A percentile compares a stretch with the other conserved stretches of the same genome.
phyloP scores from a whole-genome alignment of 53 echinoderm and acorn worm genomes.

The Echinarachnius parma region DNA sequence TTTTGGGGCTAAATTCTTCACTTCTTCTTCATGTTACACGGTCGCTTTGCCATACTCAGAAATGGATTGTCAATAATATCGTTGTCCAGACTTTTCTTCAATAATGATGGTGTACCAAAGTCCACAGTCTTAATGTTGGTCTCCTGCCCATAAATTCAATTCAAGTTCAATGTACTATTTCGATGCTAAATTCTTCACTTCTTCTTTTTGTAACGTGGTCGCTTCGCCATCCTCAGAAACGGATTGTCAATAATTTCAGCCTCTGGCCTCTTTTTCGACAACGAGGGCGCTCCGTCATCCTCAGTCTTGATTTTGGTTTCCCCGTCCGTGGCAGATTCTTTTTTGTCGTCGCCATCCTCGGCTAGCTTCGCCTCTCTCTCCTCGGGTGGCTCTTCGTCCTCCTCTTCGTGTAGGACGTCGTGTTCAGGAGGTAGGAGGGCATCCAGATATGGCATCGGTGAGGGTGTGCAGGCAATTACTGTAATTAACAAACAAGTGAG shows the following conservation, averaged over 20 bases:
- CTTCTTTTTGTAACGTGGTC: conserved; percentile 81
- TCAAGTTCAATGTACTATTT: no score
- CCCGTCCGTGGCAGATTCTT: conserved; percentile 31
- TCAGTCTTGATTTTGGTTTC: conserved; percentile 18
- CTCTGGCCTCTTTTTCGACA: conserved; percentile 21
- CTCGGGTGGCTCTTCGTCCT: not conserved
- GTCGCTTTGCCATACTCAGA: no score
- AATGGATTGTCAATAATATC: no score
- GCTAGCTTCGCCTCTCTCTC: conserved; percentile 34
- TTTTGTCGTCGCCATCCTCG: conserved; percentile 53
- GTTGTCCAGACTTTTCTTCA: no score
- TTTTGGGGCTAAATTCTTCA: no score
- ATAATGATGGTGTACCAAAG: no score
- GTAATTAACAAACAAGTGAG: conserved; percentile 15
- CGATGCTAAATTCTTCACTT: conserved; percentile 40
- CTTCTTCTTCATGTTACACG: no score
- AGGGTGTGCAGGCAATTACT: conserved; percentile 95
- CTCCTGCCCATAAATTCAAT: no score
- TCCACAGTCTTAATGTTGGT: no score
- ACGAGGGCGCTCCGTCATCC: conserved; percentile 19
- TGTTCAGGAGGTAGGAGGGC: conserved; percentile 84
- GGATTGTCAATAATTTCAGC: conserved; percentile 70
- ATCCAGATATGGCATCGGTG: conserved; percentile 77
- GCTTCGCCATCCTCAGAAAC: conserved; percentile 75
- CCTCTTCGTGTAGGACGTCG: conserved; percentile 54